Percentiles rank a stretch among this genome's conserved stretches.
Evolutionary conservation across 1,140 invertebrate species (phyloP).

Genomic region (Caenorhabditis latens): DNA sequence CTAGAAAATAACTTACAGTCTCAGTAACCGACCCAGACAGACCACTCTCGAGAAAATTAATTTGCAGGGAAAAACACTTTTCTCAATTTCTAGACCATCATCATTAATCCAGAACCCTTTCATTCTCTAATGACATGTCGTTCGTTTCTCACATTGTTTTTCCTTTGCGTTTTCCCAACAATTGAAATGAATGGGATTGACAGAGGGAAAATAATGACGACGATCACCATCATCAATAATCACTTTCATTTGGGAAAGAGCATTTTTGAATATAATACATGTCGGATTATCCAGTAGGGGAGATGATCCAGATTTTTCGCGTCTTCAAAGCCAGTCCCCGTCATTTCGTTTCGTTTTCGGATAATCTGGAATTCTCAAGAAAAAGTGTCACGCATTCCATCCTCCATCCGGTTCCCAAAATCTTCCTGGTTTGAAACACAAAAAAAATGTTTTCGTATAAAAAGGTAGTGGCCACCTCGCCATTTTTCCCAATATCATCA

Average conservation of each 20-base stretch:
- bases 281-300: constrained; percentile 25
- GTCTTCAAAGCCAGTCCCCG: not conserved
- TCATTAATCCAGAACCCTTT: constrained; percentile 37
- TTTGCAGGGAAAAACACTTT: not conserved
- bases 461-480: not conserved
- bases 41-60: no score
- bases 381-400: not conserved
- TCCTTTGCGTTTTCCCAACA: not conserved
- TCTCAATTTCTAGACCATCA: not conserved
- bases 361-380: constrained; percentile 3
- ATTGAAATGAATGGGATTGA: constrained; percentile 44
- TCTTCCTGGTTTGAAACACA: constrained; percentile 19
- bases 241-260: not conserved
- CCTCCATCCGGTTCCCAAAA: no score
- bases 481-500: not conserved
- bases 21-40: not conserved
- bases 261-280: not conserved
- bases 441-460: not conserved
- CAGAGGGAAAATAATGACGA: no score
- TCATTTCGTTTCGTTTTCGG: not conserved
- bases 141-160: constrained; percentile 40
- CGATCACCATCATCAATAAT: no score
- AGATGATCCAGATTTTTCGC: no score
- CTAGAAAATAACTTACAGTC: not conserved
- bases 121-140: constrained; percentile 14